Evolutionary conservation across 2,797 vertebrate genomes (phyloP), one percentile per base, ranked within the genome.

Genomic region (Trachops cirrhosus): DNA sequence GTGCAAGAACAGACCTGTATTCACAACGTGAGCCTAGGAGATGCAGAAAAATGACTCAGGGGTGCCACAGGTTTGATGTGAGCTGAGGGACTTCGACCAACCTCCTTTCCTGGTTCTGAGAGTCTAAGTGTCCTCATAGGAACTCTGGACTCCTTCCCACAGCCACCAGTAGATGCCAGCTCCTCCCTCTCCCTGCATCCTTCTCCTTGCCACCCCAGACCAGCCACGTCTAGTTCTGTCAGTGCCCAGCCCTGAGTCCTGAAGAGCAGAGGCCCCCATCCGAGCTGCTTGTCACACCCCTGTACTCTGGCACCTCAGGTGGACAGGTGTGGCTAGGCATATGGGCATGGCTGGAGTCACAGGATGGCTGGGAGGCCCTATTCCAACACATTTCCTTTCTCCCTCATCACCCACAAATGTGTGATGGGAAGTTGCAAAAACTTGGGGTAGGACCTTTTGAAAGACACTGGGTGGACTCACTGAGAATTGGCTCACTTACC

Each of bases 291-390:
- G 21, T 24, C 67, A 39, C 52, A 62, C 68, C 9, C 64, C 39
- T 15, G 34, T 12, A 41, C 44, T 71, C 62, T 7, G 39, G 41
- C 21, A 44, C 54, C 78, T 74, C 21, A 1, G 32, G 39, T 1
- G 0, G 82, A 37, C 84, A 48, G 79, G 62, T 4, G 0, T 0
- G 26, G 52, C 54, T 6, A 4, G 48, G 48, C 59, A 62, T 90
- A 24, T 0, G 39, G 80, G 80, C 52, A 77, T 34, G 86, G 78
- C 73, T 54, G 50, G 37, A 74, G 50, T 41, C 79, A 73, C 29
- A 70, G 88, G 77, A 74, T 64, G 74, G 83, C 86, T 8, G 48
- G 73, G 83, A 97, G 80, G 74, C 52, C 70, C 89, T 46, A 41
- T 52, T 71, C 86, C n/a, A 12, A 14, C 62, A 77, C 62, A 59